Conservation (phyloP, 2,888 invertebrate genomes). For the Odontothrips loti region DNA sequence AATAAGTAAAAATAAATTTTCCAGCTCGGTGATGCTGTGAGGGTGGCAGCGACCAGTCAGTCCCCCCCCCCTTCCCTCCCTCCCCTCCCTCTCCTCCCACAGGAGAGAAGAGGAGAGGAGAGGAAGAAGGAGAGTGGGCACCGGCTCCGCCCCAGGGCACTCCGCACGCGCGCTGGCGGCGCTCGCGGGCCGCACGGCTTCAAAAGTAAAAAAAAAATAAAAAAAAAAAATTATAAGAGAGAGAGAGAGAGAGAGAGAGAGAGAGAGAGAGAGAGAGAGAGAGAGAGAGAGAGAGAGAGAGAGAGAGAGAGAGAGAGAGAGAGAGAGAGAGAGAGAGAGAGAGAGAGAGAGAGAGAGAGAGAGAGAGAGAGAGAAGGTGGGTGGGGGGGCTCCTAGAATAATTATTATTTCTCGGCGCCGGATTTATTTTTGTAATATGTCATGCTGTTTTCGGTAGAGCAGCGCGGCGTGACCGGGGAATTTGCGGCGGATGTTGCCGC, state of each 20-base stretch:
- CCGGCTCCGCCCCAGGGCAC: slow-evolving; percentile 15
- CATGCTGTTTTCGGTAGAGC: slow-evolving; percentile 14
- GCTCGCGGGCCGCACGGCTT: neutral
- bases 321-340: too few relatives aligned
- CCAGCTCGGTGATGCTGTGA: neutral
- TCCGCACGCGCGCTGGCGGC: neutral
- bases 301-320: too few relatives aligned
- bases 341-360: too few relatives aligned
- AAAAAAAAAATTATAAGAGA: neutral
- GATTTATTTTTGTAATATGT: slow-evolving; percentile 14
- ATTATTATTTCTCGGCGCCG: neutral
- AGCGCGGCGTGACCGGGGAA: neutral
- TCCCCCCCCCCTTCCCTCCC: too few relatives aligned
- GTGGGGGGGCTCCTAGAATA: slow-evolving; percentile 19
- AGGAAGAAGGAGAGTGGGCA: neutral
- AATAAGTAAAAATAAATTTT: too few relatives aligned
- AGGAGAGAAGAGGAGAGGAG: neutral
- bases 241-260: too few relatives aligned
- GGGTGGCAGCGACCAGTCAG: neutral
- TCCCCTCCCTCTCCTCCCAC: too few relatives aligned
- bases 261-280: too few relatives aligned
- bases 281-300: too few relatives aligned
- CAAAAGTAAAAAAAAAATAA: neutral
- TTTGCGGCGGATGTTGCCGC: neutral
- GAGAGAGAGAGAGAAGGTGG: too few relatives aligned